Evolutionary conservation across 2,113 vertebrate species (phyloP).

Genomic region (Phaethornis superciliosus): DNA sequence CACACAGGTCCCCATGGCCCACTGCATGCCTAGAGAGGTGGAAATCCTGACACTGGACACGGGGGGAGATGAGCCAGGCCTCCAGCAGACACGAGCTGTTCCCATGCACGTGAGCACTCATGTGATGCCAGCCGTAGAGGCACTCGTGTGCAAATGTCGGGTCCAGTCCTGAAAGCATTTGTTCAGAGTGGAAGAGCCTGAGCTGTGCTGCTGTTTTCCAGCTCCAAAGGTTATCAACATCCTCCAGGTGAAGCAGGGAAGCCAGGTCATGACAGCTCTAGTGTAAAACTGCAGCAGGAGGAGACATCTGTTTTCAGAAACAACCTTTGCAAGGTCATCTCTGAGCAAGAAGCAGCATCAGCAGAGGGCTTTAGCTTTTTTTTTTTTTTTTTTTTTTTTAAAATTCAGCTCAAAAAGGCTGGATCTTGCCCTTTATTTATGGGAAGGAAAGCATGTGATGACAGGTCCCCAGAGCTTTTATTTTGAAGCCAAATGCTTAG

Average conservation of each 20-base stretch:
- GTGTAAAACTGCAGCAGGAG: conserved; percentile 2
- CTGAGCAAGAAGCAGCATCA: background rate
- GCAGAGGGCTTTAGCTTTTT: background rate
- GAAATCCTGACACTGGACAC: background rate
- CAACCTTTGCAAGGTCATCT: conserved; percentile 35
- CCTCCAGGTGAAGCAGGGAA: background rate
- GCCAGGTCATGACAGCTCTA: background rate
- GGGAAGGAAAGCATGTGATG: conserved; percentile 18
- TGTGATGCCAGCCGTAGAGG: background rate
- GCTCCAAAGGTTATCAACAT: background rate
- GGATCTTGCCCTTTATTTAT: conserved; percentile 17
- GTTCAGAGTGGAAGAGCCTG: background rate
- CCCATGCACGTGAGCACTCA: rapidly evolving
- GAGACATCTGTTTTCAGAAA: background rate
- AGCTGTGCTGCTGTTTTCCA: background rate
- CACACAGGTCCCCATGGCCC: background rate
- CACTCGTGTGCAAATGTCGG: rapidly evolving
- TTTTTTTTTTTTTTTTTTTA: conserved; percentile 34
- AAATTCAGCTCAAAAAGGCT: conserved; percentile 16
- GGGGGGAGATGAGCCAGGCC: background rate
- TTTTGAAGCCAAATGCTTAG: conserved; percentile 62
- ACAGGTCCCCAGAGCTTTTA: conserved; percentile 47
- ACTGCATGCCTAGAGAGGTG: background rate
- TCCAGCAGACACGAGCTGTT: background rate
- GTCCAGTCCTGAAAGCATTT: background rate